Conservation (phyloP, 2,113 vertebrate genomes). For the Campylorhamphus procurvoides region DNA sequence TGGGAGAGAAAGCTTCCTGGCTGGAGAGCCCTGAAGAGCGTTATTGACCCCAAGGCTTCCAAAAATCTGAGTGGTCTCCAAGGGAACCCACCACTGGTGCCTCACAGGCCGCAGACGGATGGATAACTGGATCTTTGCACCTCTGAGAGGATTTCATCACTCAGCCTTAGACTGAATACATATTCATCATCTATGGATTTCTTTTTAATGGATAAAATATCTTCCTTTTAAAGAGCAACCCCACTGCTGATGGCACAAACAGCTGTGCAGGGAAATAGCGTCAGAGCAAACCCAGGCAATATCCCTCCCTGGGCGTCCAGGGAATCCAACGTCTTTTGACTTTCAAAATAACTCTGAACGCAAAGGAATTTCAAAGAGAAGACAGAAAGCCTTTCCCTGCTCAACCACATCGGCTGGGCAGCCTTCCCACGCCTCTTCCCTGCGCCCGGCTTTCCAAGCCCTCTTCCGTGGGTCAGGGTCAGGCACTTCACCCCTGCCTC, state of each 20-base stretch:
- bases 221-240: conserved; percentile 30
- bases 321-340: conserved; percentile 50
- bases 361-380: conserved; percentile 46
- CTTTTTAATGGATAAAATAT: conserved; percentile 61
- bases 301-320: conserved; percentile 10
- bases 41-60: background rate
- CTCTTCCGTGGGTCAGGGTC: background rate
- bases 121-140: background rate
- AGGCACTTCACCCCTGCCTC: background rate
- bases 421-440: background rate
- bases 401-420: conserved; percentile 5
- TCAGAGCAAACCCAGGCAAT: conserved; percentile 14
- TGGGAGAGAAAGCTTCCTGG: background rate
- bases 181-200: conserved; percentile 48
- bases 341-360: background rate
- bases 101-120: background rate
- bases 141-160: conserved; percentile 31
- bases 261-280: conserved; percentile 45
- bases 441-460: background rate
- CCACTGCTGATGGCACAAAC: conserved; percentile 57
- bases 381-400: conserved; percentile 23
- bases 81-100: background rate
- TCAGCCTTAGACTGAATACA: background rate
- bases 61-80: background rate
- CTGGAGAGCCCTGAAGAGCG: background rate